A percentile compares a stretch with the other conserved stretches of the same genome.
These are phyloP conservation scores for Spodoptera frugiperda DNA, from an alignment of 1,140 invertebrate genomes.

Conservation along the genomic window DNA sequence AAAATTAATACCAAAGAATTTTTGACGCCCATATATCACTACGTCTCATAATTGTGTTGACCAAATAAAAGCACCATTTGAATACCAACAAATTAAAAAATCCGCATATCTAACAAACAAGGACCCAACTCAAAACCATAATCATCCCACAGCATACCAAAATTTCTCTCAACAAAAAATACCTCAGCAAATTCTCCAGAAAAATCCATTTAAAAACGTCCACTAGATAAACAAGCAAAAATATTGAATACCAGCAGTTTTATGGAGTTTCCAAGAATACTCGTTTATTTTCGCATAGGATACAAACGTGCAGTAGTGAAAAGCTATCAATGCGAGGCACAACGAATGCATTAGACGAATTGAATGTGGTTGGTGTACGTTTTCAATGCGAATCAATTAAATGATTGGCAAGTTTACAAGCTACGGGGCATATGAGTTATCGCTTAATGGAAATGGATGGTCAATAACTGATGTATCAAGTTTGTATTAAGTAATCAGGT, in stretches of 20 bases:
- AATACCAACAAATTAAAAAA: too few species aligned
- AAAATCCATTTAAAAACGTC: conserved; percentile 1
- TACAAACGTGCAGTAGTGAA: conserved; percentile 5
- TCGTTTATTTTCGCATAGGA: conserved; percentile 1
- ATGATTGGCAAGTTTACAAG: conserved; percentile 26
- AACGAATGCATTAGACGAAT: conserved; percentile 32
- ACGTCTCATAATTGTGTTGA: too few species aligned
- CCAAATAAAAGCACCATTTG: too few species aligned
- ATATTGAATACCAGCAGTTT: conserved; percentile 3
- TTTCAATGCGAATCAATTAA: conserved; percentile 34
- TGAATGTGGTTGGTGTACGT: conserved; percentile 14
- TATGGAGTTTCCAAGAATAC: conserved; percentile 11
- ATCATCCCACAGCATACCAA: too few species aligned
- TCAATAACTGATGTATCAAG: too few species aligned
- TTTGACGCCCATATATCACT: too few species aligned
- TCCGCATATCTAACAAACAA: too few species aligned
- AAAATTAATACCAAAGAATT: too few species aligned
- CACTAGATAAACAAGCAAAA: conserved; percentile 11
- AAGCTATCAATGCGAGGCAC: conserved; percentile 24
- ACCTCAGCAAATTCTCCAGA: neutral
- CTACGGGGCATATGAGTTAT: neutral
- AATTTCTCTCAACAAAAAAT: neutral
- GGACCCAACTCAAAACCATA: too few species aligned
- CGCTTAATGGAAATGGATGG: too few species aligned
- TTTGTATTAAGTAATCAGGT: neutral